These are phyloP conservation scores for Sebastes trivittatus DNA, from an alignment of 2,797 vertebrate genomes.

Conservation along the genomic window DNA sequence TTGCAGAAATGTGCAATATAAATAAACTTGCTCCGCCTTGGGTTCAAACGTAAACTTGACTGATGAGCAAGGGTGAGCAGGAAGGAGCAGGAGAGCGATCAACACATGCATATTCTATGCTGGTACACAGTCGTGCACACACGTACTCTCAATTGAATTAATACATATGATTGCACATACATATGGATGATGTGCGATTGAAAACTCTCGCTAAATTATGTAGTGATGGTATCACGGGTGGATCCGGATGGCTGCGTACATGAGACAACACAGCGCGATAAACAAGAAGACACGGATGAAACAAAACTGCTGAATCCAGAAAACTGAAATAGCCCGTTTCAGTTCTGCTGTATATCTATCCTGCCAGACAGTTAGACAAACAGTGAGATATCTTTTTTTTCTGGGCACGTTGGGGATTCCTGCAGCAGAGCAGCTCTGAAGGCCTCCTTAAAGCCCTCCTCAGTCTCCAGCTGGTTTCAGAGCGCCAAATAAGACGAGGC, in stretches of 20 bases:
- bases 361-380: conserved; percentile 15
- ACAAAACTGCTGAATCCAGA: conserved; percentile 33
- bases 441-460: conserved; percentile 28
- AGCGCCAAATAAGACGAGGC: background rate
- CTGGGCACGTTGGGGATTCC: conserved; percentile 19
- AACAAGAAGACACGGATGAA: background rate
- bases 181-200: conserved; percentile 34
- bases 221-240: background rate
- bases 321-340: conserved; percentile 7
- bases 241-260: background rate
- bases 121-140: background rate
- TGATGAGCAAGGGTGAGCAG: conserved; percentile 23
- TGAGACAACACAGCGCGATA: background rate
- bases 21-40: background rate
- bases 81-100: conserved; percentile 9
- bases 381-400: conserved; percentile 5
- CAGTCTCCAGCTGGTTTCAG: conserved; percentile 29
- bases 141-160: conserved; percentile 24
- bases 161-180: conserved; percentile 34
- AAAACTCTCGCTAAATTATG: conserved; percentile 21
- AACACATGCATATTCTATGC: conserved; percentile 48
- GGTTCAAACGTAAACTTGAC: conserved; percentile 30
- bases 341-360: background rate
- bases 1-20: background rate
- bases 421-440: conserved; percentile 24